Percentiles rank a stretch among this genome's conserved stretches.
Evolutionary conservation across 2,797 vertebrate genomes (phyloP).

Genomic region (Phaenicophaeus curvirostris): DNA sequence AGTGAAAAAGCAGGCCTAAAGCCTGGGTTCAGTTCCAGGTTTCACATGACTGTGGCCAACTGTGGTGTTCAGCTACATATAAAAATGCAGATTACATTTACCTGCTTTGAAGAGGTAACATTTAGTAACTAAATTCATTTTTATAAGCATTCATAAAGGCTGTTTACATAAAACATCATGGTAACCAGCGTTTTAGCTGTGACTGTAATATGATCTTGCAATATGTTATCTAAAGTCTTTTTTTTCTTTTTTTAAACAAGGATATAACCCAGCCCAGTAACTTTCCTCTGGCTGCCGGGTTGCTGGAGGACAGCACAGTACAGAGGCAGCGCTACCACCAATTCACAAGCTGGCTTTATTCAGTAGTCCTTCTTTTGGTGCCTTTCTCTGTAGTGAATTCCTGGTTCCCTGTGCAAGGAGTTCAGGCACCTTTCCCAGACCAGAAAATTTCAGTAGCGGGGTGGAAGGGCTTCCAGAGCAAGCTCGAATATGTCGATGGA

Average conservation of each 20-base stretch:
- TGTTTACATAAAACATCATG: not conserved
- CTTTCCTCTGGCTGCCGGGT: not conserved
- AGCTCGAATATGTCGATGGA: no score
- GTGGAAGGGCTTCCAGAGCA: no score
- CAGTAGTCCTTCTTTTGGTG: accelerated
- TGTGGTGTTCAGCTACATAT: not conserved
- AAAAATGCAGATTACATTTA: conserved; percentile 33
- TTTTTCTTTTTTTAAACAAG: not conserved
- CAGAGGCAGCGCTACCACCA: not conserved
- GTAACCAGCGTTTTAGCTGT: not conserved
- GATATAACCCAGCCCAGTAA: not conserved
- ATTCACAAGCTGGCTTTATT: not conserved
- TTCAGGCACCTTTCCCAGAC: not conserved
- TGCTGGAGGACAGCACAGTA: not conserved
- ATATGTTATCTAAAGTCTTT: not conserved
- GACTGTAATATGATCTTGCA: not conserved
- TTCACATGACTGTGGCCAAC: not conserved
- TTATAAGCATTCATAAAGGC: not conserved
- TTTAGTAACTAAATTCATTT: not conserved
- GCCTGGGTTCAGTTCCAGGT: not conserved
- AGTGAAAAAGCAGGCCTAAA: not conserved
- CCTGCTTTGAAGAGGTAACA: not conserved
- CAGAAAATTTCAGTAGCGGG: not conserved
- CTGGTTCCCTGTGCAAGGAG: not conserved
- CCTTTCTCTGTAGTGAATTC: not conserved